Conservation (phyloP, 2,113 vertebrate species). For the Raja brachyura region DNA sequence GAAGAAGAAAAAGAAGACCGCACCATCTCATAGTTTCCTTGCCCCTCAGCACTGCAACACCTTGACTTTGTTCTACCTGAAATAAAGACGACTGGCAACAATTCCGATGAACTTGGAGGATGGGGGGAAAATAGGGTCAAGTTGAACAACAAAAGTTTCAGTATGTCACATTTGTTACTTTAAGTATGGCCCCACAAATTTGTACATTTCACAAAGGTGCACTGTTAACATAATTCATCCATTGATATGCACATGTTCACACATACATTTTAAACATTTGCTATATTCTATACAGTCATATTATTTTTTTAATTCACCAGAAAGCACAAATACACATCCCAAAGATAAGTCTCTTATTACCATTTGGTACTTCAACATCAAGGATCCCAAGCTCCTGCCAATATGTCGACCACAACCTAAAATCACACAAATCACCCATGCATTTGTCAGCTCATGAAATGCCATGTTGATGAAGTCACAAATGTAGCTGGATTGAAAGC, state of each 20-base stretch:
- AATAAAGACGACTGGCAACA: background rate
- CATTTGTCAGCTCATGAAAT: too few relatives aligned
- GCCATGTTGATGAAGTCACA: too few relatives aligned
- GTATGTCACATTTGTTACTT: background rate
- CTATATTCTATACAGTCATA: background rate
- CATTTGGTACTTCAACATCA: too few relatives aligned
- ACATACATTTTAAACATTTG: background rate
- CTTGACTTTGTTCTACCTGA: background rate
- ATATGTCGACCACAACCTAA: too few relatives aligned
- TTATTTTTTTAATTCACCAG: background rate
- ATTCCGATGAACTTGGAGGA: background rate
- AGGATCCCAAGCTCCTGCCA: too few relatives aligned
- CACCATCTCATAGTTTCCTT: background rate
- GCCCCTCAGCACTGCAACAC: background rate
- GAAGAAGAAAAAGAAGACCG: too few relatives aligned
- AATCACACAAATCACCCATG: too few relatives aligned
- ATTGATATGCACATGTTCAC: background rate
- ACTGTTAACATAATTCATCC: background rate
- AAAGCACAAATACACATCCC: background rate
- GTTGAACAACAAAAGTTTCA: background rate
- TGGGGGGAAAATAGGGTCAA: background rate
- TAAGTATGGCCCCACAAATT: background rate
- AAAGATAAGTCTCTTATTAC: background rate
- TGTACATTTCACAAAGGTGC: background rate
- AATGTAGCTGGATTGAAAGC: too few relatives aligned